Percentiles rank a stretch among this genome's conserved stretches.
phyloP scores from a whole-genome alignment of 2,888 invertebrate genomes.

The Panzeria rudis region DNA sequence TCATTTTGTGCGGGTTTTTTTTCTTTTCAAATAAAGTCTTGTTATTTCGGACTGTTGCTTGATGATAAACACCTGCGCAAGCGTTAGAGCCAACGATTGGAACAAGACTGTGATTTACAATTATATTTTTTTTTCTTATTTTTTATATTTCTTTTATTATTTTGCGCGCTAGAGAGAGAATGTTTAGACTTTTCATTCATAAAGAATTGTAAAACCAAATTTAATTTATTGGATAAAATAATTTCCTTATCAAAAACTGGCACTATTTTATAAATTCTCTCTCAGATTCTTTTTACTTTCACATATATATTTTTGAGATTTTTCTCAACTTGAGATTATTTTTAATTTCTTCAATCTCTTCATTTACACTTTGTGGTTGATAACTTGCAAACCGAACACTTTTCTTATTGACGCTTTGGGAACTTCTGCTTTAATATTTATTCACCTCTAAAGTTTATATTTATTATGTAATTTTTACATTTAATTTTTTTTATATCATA shows the following conservation, averaged over 20 bases:
- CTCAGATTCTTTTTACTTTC: slow-evolving; percentile 6
- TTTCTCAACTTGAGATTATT: slow-evolving; percentile 21
- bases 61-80: slow-evolving; percentile 63
- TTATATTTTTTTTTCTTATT: slow-evolving; percentile 28
- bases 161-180: slow-evolving; percentile 29
- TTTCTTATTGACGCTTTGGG: slow-evolving; percentile 73
- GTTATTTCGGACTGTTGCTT: slow-evolving; percentile 54
- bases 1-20: slow-evolving; percentile 69
- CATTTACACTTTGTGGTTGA: slow-evolving; percentile 28
- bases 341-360: slow-evolving; percentile 35
- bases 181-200: slow-evolving; percentile 16
- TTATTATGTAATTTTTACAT: background rate
- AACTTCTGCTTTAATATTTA: slow-evolving; percentile 52
- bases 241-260: slow-evolving; percentile 35
- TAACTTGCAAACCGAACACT: slow-evolving; percentile 63
- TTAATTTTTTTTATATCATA: background rate
- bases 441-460: slow-evolving; percentile 21
- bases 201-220: slow-evolving; percentile 14
- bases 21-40: slow-evolving; percentile 33
- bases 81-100: slow-evolving; percentile 24
- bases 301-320: slow-evolving; percentile 19
- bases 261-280: slow-evolving; percentile 32
- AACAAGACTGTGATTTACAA: slow-evolving; percentile 19
- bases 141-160: slow-evolving; percentile 29
- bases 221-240: slow-evolving; percentile 26